A percentile compares a stretch with the other conserved stretches of the same genome.
Evolutionary conservation across 2,888 invertebrate genomes (phyloP).

Genomic region (Andrena dorsata): DNA sequence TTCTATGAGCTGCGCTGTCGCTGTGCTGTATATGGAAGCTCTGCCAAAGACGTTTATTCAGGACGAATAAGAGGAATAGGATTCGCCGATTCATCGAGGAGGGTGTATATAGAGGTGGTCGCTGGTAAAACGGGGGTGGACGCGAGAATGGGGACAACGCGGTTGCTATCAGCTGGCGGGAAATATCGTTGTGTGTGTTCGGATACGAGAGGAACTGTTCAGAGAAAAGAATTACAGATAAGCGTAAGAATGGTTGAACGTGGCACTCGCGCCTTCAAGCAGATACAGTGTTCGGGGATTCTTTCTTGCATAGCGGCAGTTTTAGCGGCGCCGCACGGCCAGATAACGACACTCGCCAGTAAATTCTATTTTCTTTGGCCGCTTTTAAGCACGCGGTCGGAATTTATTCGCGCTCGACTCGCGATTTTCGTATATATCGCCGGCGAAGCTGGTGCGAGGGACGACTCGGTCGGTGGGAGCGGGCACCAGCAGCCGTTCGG

Average conservation of each 20-base stretch:
- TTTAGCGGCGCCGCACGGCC: slow-evolving; percentile 13
- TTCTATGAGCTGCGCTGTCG: slow-evolving; percentile 34
- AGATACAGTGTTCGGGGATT: slow-evolving; percentile 34
- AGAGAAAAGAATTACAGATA: slow-evolving; percentile 52
- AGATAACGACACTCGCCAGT: slow-evolving; percentile 44
- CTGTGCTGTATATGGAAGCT: slow-evolving; percentile 17
- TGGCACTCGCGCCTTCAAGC: background rate
- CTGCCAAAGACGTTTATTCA: slow-evolving; percentile 45
- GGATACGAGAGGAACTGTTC: slow-evolving; percentile 32
- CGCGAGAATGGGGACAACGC: slow-evolving; percentile 18
- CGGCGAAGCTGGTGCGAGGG: background rate
- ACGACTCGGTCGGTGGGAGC: background rate
- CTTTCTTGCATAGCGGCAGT: slow-evolving; percentile 38
- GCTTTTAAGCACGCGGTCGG: slow-evolving; percentile 21
- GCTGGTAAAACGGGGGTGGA: background rate
- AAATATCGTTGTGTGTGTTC: slow-evolving; percentile 27
- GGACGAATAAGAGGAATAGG: slow-evolving; percentile 38
- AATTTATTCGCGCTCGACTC: slow-evolving; percentile 35
- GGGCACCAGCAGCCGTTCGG: background rate
- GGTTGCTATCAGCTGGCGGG: slow-evolving; percentile 25
- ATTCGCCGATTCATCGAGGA: slow-evolving; percentile 29
- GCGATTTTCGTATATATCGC: background rate
- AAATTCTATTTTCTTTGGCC: slow-evolving; percentile 50
- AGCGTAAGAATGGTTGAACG: slow-evolving; percentile 47
- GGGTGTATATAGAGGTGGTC: background rate